Evolutionary conservation across 1,140 invertebrate genomes (phyloP).

Genomic region (Drosophila subpulchrella): DNA sequence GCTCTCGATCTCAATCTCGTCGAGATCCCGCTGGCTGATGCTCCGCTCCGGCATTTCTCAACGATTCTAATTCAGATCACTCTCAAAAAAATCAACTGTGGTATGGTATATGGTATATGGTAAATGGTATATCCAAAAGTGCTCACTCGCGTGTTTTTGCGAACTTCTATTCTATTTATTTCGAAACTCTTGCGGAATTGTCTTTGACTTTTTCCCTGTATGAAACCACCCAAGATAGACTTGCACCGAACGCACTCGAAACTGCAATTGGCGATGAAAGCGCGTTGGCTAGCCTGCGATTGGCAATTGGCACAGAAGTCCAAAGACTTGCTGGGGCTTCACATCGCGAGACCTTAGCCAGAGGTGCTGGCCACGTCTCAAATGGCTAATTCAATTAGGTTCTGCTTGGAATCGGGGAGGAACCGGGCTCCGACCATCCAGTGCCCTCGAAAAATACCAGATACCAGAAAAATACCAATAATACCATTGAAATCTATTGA

Average conservation of each 20-base stretch:
- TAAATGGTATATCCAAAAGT: not conserved
- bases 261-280: constrained; percentile 67
- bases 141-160: not conserved
- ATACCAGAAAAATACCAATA: no score
- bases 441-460: not conserved
- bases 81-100: constrained; percentile 19
- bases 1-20: constrained; percentile 78
- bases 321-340: constrained; percentile 56
- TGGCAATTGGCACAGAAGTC: constrained; percentile 32
- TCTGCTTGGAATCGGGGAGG: not conserved
- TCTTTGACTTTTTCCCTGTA: constrained; percentile 8
- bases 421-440: not conserved
- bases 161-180: not conserved
- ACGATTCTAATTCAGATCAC: constrained; percentile 6
- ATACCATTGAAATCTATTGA: no score
- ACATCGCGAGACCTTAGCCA: constrained; percentile 46
- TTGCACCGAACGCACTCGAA: constrained; percentile 77
- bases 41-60: constrained; percentile 71
- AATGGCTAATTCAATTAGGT: constrained; percentile 72
- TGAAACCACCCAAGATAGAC: constrained; percentile 29
- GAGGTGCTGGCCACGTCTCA: constrained; percentile 46
- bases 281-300: constrained; percentile 15
- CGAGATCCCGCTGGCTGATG: constrained; percentile 71
- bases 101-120: not conserved
- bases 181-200: not conserved